Evolutionary conservation across 2,888 invertebrate species (phyloP).

Genomic region (Philhelius pedissequus): DNA sequence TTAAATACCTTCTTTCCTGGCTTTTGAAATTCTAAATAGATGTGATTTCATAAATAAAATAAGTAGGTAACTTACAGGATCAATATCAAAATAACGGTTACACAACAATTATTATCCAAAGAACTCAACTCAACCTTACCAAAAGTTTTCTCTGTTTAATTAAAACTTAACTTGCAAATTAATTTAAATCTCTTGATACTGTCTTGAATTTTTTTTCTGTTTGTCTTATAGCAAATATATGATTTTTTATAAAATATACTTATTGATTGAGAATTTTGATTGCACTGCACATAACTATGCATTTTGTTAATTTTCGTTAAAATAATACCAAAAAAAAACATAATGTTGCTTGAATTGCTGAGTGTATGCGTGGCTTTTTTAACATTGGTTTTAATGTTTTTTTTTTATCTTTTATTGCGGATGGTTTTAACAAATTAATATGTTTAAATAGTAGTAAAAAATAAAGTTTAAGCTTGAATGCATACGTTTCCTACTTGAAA

Average conservation of each 20-base stretch:
- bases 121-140: no score
- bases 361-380: slow-evolving; percentile 44
- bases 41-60: no score
- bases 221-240: background rate
- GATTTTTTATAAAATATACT: background rate
- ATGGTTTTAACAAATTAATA: background rate
- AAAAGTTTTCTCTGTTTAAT: background rate
- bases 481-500: slow-evolving; percentile 46
- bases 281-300: slow-evolving; percentile 8
- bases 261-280: slow-evolving; percentile 12
- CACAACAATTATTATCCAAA: no score
- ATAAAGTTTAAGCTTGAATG: slow-evolving; percentile 46
- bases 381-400: slow-evolving; percentile 6
- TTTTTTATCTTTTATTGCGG: slow-evolving; percentile 9
- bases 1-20: no score
- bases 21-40: no score
- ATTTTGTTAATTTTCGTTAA: background rate
- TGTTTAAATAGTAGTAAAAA: background rate
- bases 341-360: slow-evolving; percentile 53
- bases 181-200: background rate
- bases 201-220: background rate
- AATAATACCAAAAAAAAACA: background rate
- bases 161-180: background rate
- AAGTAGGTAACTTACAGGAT: no score
- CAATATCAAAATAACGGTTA: no score